Conservation (phyloP, 1,140 invertebrate species). For the Proctacanthus coquilletti region DNA sequence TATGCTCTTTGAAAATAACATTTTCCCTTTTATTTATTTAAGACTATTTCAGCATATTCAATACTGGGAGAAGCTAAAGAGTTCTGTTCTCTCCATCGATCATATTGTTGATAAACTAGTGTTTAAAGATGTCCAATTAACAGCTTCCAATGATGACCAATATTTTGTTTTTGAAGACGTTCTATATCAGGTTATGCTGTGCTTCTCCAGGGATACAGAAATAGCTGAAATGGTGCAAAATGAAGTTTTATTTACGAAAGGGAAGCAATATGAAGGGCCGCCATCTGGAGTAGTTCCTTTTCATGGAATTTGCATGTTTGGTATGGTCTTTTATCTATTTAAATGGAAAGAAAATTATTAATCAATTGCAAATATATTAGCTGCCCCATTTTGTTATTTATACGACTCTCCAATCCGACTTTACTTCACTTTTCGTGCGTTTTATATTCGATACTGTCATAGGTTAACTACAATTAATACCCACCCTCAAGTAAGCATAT, state of each 20-base stretch:
- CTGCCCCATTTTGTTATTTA: conserved; percentile 86
- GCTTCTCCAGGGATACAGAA: conserved; percentile 79
- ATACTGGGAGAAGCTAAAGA: conserved; percentile 71
- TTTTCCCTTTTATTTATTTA: conserved; percentile 5
- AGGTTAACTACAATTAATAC: conserved; percentile 80
- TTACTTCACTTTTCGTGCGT: conserved; percentile 80
- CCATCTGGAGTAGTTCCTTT: conserved; percentile 92
- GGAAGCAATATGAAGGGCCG: conserved; percentile 54
- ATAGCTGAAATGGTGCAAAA: conserved; percentile 49
- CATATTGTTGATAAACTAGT: conserved; percentile 86
- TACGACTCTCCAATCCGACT: conserved; percentile 75
- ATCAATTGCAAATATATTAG: conserved; percentile 31
- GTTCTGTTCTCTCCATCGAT: conserved; percentile 72
- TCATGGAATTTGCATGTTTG: conserved; percentile 95
- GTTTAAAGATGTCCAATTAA: conserved; percentile 90
- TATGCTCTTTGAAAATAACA: background rate
- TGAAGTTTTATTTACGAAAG: conserved; percentile 50
- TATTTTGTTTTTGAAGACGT: conserved; percentile 97
- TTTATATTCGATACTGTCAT: conserved; percentile 86
- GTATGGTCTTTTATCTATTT: conserved; percentile 35
- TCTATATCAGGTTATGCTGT: conserved; percentile 87
- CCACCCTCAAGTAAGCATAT: conserved; percentile 50
- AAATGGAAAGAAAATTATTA: background rate
- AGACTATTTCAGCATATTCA: conserved; percentile 46
- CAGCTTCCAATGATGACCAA: conserved; percentile 92